These are phyloP conservation scores for Rhynchomys soricoides DNA, from an alignment of 2,113 vertebrate species.

Conservation along the genomic window DNA sequence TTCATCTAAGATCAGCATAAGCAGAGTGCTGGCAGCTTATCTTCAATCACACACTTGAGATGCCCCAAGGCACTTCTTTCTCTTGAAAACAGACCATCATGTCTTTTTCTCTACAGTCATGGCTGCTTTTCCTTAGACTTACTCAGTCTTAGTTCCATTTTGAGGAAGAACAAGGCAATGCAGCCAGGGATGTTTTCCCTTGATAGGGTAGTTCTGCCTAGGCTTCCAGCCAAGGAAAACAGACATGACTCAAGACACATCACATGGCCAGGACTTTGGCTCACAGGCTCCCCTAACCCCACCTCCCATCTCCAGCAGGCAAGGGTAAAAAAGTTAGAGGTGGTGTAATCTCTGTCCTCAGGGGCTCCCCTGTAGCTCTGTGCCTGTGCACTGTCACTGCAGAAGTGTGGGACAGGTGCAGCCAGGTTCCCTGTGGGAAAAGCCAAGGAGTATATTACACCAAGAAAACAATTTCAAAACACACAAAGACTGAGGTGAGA, in stretches of 20 bases:
- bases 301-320: not conserved
- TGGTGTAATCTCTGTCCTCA: not conserved
- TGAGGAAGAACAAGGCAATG: not conserved
- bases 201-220: not conserved
- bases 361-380: not conserved
- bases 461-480: not conserved
- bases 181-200: not conserved
- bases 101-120: not conserved
- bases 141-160: not conserved
- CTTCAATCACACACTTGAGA: too few relatives aligned
- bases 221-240: constrained; percentile 30
- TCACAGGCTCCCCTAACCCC: not conserved
- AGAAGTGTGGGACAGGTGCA: not conserved
- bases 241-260: not conserved
- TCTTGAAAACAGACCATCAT: too few relatives aligned
- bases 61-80: not conserved
- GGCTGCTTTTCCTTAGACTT: not conserved
- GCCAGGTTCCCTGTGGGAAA: not conserved
- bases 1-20: not conserved
- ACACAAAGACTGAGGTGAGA: not conserved
- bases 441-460: too few relatives aligned
- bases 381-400: not conserved
- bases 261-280: not conserved
- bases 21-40: not conserved
- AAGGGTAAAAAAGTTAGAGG: not conserved